Conservation (phyloP, 1,140 invertebrate genomes). For the Lepidurus couesii region DNA sequence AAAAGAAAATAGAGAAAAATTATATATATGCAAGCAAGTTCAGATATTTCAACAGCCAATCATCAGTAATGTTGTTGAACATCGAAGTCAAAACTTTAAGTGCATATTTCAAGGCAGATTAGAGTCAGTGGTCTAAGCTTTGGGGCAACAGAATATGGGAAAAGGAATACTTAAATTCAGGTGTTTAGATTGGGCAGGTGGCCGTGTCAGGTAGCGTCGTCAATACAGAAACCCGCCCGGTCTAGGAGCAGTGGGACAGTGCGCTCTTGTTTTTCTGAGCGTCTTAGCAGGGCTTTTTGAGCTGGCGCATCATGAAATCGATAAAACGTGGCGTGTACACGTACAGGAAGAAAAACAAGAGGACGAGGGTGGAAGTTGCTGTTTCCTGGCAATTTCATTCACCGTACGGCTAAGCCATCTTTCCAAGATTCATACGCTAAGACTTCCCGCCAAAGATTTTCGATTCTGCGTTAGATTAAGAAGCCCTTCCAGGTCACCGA, state of each 20-base stretch:
- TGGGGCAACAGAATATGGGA: too few species aligned
- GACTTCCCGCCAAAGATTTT: not conserved
- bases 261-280: not conserved
- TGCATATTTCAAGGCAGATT: too few species aligned
- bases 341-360: not conserved
- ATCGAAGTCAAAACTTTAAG: too few species aligned
- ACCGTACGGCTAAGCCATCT: not conserved
- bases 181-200: not conserved
- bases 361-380: not conserved
- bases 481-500: not conserved
- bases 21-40: too few species aligned
- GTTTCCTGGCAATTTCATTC: not conserved
- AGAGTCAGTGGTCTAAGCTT: too few species aligned
- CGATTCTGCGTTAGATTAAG: not conserved
- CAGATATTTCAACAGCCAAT: too few species aligned
- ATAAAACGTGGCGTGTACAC: constrained; percentile 7
- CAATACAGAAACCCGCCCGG: not conserved
- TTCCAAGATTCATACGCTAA: not conserved
- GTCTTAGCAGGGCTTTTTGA: not conserved
- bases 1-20: too few species aligned
- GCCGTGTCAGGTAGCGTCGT: constrained; percentile 10
- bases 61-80: too few species aligned
- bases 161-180: not conserved
- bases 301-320: constrained; percentile 6
- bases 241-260: not conserved